phyloP scores from a whole-genome alignment of 1,140 invertebrate species.

The Periplaneta americana region DNA sequence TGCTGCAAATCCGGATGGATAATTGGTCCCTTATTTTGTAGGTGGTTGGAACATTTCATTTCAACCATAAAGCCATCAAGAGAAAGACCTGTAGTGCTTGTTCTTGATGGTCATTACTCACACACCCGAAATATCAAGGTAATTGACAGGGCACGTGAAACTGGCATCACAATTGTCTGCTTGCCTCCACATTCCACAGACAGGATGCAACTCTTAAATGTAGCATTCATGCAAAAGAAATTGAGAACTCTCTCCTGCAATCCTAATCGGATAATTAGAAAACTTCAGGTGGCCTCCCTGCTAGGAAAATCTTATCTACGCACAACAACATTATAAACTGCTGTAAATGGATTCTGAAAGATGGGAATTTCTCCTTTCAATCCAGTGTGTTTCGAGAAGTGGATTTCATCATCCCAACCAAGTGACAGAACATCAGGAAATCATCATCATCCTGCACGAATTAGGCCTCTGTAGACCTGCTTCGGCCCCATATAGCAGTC shows the following conservation, averaged over 20 bases:
- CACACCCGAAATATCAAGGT: constrained; percentile 36
- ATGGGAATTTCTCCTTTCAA: constrained; percentile 35
- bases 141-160: constrained; percentile 25
- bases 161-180: constrained; percentile 24
- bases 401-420: too few relatives aligned
- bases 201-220: constrained; percentile 37
- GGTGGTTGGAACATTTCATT: constrained; percentile 35
- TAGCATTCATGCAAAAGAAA: constrained; percentile 31
- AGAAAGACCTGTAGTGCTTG: constrained; percentile 30
- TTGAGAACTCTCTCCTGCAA: constrained; percentile 12
- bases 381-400: too few relatives aligned
- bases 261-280: constrained; percentile 11
- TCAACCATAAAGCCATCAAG: constrained; percentile 17
- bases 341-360: constrained; percentile 34
- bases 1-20: constrained; percentile 33
- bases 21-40: constrained; percentile 29
- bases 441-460: too few relatives aligned
- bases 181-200: constrained; percentile 34
- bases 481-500: too few relatives aligned
- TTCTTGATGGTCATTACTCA: constrained; percentile 36
- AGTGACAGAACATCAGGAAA: too few relatives aligned
- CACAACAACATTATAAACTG: constrained; percentile 32
- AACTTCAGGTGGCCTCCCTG: constrained; percentile 30
- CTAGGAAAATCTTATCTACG: constrained; percentile 31
- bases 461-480: too few relatives aligned